Evolutionary conservation across 2,797 vertebrate genomes (phyloP).

Genomic region (Molossus alvarezi): DNA sequence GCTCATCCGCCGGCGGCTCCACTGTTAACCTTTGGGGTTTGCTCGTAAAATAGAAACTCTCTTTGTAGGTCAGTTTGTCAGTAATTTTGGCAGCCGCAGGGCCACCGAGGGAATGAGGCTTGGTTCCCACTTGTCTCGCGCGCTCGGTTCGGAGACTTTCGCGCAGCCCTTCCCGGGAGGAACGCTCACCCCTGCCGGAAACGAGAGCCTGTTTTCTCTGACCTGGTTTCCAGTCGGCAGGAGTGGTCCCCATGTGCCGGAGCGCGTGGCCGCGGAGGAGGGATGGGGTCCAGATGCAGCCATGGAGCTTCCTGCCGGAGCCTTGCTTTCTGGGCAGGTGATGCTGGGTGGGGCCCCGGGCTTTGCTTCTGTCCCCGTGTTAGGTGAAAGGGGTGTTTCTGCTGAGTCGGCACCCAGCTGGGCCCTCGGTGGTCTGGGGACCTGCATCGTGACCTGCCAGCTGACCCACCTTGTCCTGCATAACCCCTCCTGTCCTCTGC

Average conservation of each 20-base stretch:
- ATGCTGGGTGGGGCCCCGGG: background rate
- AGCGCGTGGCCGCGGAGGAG: background rate
- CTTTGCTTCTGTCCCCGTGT: background rate
- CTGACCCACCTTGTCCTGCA: no score
- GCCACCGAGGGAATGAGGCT: slow-evolving; percentile 83
- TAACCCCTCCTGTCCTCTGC: background rate
- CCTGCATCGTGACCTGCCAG: background rate
- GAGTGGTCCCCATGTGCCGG: slow-evolving; percentile 64
- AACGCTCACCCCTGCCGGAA: slow-evolving; percentile 81
- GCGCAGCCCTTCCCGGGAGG: slow-evolving; percentile 78
- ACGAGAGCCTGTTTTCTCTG: slow-evolving; percentile 79
- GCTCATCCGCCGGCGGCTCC: slow-evolving; percentile 74
- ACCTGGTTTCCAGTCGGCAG: slow-evolving; percentile 85
- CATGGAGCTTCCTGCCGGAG: background rate
- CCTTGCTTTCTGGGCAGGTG: background rate
- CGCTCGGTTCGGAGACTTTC: slow-evolving; percentile 82
- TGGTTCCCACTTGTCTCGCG: slow-evolving; percentile 79
- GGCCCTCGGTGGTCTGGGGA: accelerated
- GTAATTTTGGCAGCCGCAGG: slow-evolving; percentile 85
- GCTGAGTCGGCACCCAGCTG: background rate
- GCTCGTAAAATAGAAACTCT: slow-evolving; percentile 84
- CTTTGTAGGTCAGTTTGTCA: slow-evolving; percentile 86
- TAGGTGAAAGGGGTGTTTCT: background rate
- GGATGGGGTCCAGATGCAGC: background rate
- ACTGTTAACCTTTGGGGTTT: slow-evolving; percentile 86